phyloP scores from a whole-genome alignment of 2,113 vertebrate genomes.

The Balaenoptera acutorostrata region DNA sequence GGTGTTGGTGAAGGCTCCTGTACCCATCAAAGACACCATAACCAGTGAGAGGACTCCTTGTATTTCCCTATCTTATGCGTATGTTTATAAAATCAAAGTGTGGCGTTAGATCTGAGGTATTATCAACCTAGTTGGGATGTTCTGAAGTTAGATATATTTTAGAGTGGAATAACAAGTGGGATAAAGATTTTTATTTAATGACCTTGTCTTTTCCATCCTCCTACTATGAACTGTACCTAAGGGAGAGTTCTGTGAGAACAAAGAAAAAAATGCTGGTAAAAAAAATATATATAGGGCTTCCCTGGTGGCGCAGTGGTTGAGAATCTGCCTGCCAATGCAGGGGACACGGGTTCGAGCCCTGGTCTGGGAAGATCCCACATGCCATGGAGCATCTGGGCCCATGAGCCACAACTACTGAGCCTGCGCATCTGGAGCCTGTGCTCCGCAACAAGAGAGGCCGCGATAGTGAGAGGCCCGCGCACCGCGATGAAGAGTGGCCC shows the following conservation, averaged over 20 bases:
- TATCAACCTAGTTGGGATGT: not conserved
- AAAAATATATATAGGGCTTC: too few species aligned
- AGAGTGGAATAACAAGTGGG: not conserved
- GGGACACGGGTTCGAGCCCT: too few species aligned
- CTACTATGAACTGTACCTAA: not conserved
- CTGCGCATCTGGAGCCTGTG: too few species aligned
- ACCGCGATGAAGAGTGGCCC: too few species aligned
- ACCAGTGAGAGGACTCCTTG: not conserved
- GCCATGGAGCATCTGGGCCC: too few species aligned
- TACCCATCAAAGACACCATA: too few species aligned
- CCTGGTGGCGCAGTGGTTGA: too few species aligned
- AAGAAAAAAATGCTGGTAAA: not conserved
- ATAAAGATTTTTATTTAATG: not conserved
- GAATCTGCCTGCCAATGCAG: too few species aligned
- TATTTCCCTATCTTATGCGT: not conserved
- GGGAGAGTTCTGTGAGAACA: not conserved
- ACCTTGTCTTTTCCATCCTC: not conserved
- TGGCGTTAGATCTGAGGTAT: not conserved
- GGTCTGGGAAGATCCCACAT: too few species aligned
- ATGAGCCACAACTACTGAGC: too few species aligned
- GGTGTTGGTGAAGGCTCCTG: fast-evolving
- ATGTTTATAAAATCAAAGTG: not conserved
- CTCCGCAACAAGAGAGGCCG: too few species aligned
- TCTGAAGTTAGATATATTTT: not conserved
- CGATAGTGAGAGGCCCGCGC: too few species aligned